Conservation (phyloP, 2,888 invertebrate species). For the Spodoptera picta region DNA sequence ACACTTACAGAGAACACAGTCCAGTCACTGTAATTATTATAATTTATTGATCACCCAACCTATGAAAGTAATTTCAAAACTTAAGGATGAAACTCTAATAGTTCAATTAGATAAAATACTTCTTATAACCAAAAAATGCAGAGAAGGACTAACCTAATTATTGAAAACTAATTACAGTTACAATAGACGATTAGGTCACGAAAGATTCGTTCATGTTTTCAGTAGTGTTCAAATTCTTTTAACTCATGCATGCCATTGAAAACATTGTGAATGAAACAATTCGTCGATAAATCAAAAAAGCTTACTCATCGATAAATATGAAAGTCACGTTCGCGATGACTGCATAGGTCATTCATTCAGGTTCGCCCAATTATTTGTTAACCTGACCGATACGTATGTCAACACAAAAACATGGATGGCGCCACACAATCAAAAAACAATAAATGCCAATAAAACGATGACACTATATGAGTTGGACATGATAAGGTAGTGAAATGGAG, state of each 20-base stretch:
- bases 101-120: no score
- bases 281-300: slow-evolving; percentile 12
- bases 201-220: neutral
- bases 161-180: no score
- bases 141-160: no score
- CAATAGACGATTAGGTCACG: neutral
- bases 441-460: slow-evolving; percentile 71
- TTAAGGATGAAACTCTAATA: no score
- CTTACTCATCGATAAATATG: slow-evolving; percentile 34
- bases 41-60: no score
- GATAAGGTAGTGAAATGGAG: slow-evolving; percentile 53
- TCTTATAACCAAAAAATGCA: no score
- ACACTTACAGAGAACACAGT: no score
- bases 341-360: slow-evolving; percentile 49
- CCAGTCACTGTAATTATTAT: no score
- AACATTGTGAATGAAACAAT: slow-evolving; percentile 15
- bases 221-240: no score
- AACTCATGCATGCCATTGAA: slow-evolving; percentile 1
- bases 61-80: no score
- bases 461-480: slow-evolving; percentile 58
- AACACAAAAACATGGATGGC: slow-evolving; percentile 48
- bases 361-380: slow-evolving; percentile 34
- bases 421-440: slow-evolving; percentile 66
- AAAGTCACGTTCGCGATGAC: slow-evolving; percentile 42
- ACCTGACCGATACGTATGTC: slow-evolving; percentile 19